A percentile compares a stretch with the other conserved stretches of the same genome.
Conservation (phyloP, 2,113 vertebrate genomes). For the Psittacula cyanocephala region DNA sequence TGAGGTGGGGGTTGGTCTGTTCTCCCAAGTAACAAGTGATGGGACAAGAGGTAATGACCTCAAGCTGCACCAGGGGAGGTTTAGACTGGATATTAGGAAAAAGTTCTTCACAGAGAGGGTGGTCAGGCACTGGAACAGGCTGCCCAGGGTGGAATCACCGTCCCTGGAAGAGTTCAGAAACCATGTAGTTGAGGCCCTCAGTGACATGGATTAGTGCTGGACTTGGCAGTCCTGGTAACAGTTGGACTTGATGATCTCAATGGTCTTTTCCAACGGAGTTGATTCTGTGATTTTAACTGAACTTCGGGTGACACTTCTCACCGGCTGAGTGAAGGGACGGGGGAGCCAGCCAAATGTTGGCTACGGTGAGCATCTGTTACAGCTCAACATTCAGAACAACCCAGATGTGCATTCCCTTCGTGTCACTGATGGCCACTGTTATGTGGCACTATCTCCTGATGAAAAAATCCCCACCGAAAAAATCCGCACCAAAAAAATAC, state of each 20-base stretch:
- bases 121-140: not conserved
- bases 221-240: not conserved
- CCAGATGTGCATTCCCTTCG: rapidly evolving
- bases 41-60: rapidly evolving
- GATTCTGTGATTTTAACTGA: not conserved
- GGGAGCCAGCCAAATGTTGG: not conserved
- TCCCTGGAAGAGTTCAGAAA: not conserved
- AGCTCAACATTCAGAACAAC: rapidly evolving
- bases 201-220: not conserved
- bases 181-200: not conserved
- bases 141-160: not conserved
- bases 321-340: no score
- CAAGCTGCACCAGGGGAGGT: not conserved
- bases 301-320: no score
- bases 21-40: not conserved
- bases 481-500: rapidly evolving
- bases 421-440: rapidly evolving
- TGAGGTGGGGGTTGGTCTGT: not conserved
- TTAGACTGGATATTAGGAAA: not conserved
- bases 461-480: not conserved
- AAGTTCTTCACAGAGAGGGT: not conserved
- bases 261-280: not conserved
- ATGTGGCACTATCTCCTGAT: rapidly evolving
- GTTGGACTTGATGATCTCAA: not conserved
- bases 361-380: not conserved